Percentiles rank a stretch among this genome's conserved stretches.
Evolutionary conservation across 2,888 invertebrate genomes (phyloP).

Genomic region (Cheilosia urbana): DNA sequence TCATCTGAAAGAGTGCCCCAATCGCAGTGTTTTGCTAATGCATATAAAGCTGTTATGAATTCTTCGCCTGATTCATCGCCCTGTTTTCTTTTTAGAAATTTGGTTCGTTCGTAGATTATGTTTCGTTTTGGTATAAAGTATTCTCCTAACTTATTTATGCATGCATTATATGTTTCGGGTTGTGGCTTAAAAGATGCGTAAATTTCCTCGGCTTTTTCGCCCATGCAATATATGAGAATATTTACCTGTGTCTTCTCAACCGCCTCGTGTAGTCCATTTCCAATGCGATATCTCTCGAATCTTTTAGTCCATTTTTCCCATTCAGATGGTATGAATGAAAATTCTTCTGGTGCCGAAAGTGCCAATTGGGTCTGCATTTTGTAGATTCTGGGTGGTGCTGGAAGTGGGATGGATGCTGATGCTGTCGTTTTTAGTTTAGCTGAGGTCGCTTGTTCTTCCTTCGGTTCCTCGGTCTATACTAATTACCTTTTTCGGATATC

Average conservation of each 20-base stretch:
- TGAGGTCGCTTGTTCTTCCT: background rate
- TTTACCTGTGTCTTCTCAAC: constrained; percentile 11
- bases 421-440: background rate
- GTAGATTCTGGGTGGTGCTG: constrained; percentile 2
- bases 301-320: constrained; percentile 28
- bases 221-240: constrained; percentile 29
- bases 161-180: constrained; percentile 20
- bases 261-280: constrained; percentile 15
- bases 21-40: too few relatives aligned
- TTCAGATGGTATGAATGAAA: constrained; percentile 16
- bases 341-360: constrained; percentile 17
- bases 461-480: constrained; percentile 5
- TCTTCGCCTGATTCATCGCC: constrained; percentile 18
- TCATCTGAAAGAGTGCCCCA: too few relatives aligned
- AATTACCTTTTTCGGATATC: too few relatives aligned
- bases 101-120: constrained; percentile 5
- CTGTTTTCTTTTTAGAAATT: constrained; percentile 28
- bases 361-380: constrained; percentile 8
- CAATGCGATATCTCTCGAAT: constrained; percentile 20
- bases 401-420: background rate
- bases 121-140: constrained; percentile 16
- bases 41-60: constrained; percentile 1
- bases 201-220: constrained; percentile 24
- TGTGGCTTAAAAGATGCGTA: constrained; percentile 4
- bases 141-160: constrained; percentile 10